phyloP scores from a whole-genome alignment of 2,113 vertebrate species.

The Aegotheles bennettii region DNA sequence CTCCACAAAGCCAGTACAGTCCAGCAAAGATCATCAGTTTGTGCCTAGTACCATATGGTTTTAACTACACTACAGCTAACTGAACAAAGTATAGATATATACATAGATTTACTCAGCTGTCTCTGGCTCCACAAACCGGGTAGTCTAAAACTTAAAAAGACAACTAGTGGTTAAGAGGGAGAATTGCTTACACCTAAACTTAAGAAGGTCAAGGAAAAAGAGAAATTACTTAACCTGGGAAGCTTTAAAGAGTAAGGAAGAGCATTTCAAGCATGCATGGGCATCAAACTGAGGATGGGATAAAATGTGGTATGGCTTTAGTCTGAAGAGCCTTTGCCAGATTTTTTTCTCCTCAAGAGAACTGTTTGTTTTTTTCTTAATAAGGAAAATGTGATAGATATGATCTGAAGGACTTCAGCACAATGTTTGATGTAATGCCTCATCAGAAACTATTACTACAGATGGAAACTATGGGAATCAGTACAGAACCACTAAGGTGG shows the following conservation, averaged over 20 bases:
- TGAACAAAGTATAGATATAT: background rate
- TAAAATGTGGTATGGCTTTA: background rate
- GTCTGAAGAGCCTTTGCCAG: background rate
- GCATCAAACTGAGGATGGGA: background rate
- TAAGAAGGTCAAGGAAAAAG: background rate
- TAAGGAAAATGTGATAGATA: background rate
- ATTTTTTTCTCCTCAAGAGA: background rate
- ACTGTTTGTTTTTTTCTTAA: background rate
- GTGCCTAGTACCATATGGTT: background rate
- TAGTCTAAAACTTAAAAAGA: background rate
- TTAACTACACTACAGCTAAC: background rate
- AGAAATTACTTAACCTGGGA: background rate
- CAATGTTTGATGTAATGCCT: background rate
- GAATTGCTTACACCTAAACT: background rate
- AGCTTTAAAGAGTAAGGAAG: background rate
- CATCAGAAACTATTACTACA: background rate
- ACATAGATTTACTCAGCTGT: background rate
- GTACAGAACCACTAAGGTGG: background rate
- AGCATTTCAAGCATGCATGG: background rate
- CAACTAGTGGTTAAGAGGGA: background rate
- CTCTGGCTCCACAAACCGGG: background rate
- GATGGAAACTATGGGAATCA: background rate
- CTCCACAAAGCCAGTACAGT: background rate
- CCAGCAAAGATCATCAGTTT: background rate
- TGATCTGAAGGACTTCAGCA: background rate